Conservation (phyloP, 1,140 invertebrate genomes). For the Tetraneura akinire region DNA sequence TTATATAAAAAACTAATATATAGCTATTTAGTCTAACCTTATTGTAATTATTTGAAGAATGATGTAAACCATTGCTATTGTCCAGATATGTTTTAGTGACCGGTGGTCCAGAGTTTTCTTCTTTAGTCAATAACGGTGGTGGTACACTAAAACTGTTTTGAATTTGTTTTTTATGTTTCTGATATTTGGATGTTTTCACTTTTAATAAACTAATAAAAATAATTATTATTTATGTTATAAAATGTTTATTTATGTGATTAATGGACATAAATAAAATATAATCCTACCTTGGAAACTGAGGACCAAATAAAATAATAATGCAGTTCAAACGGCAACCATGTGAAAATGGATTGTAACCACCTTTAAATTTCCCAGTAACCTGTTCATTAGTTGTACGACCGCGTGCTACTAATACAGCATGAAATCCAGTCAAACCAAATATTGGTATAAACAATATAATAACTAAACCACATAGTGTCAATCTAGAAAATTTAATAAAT, state of each 20-base stretch:
- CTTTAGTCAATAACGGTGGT: conserved; percentile 33
- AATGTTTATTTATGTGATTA: no score
- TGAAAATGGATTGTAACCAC: conserved; percentile 95
- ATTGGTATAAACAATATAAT: conserved; percentile 90
- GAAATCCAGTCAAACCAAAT: conserved; percentile 95
- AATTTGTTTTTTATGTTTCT: conserved; percentile 51
- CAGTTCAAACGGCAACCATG: conserved; percentile 92
- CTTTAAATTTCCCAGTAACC: conserved; percentile 97
- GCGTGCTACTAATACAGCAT: conserved; percentile 92
- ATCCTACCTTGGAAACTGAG: conserved; percentile 90
- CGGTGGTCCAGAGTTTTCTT: conserved; percentile 39
- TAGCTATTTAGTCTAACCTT: conserved; percentile 68
- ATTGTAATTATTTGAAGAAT: conserved; percentile 87
- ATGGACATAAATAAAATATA: background rate
- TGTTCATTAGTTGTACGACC: conserved; percentile 99
- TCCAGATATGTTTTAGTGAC: conserved; percentile 92
- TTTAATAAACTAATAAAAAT: conserved; percentile 56
- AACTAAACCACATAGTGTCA: conserved; percentile 49
- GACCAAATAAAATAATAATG: conserved; percentile 92
- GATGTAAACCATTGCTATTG: conserved; percentile 85
- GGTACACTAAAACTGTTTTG: conserved; percentile 47
- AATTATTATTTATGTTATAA: background rate
- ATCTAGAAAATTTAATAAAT: conserved; percentile 31
- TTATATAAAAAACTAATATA: background rate
- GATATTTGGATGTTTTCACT: conserved; percentile 47